Evolutionary conservation across 2,113 vertebrate genomes (phyloP).

Genomic region (Channa argus): DNA sequence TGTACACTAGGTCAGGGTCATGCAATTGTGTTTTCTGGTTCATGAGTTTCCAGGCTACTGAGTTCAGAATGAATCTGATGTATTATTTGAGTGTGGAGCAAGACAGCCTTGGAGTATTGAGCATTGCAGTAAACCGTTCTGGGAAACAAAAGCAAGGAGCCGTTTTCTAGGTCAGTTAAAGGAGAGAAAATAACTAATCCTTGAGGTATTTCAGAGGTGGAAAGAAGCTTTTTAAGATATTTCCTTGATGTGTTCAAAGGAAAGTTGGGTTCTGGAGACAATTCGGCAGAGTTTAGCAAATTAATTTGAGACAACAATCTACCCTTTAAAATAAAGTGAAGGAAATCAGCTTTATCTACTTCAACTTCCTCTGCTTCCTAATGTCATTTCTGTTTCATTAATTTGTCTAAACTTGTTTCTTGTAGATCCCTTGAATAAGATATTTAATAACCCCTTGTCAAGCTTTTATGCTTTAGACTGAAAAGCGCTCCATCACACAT

Average conservation of each 20-base stretch:
- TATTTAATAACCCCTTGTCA: conserved; percentile 16
- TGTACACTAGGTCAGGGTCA: conserved; percentile 49
- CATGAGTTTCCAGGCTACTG: conserved; percentile 48
- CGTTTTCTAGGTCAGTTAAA: conserved; percentile 72
- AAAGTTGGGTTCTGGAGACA: conserved; percentile 38
- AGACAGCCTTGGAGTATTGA: conserved; percentile 39
- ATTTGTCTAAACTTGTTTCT: conserved; percentile 8
- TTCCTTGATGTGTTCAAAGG: conserved; percentile 50
- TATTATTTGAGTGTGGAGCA: conserved; percentile 29
- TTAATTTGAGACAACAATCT: conserved; percentile 19
- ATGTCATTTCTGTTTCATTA: neutral
- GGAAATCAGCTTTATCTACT: neutral
- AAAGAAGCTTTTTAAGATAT: conserved; percentile 30
- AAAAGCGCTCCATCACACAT: neutral
- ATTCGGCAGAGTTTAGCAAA: conserved; percentile 35
- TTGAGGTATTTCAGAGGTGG: conserved; percentile 60
- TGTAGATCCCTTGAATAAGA: conserved; percentile 24
- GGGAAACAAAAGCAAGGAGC: conserved; percentile 54
- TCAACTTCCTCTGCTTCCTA: too few species aligned
- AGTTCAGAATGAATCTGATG: conserved; percentile 33
- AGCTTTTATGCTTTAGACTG: conserved; percentile 9
- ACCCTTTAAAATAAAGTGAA: conserved; percentile 35
- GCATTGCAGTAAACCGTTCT: conserved; percentile 42
- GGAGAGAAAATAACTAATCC: conserved; percentile 56
- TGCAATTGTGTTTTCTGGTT: conserved; percentile 60